Conservation (phyloP, 2,797 vertebrate genomes). For the Echiichthys vipera region DNA sequence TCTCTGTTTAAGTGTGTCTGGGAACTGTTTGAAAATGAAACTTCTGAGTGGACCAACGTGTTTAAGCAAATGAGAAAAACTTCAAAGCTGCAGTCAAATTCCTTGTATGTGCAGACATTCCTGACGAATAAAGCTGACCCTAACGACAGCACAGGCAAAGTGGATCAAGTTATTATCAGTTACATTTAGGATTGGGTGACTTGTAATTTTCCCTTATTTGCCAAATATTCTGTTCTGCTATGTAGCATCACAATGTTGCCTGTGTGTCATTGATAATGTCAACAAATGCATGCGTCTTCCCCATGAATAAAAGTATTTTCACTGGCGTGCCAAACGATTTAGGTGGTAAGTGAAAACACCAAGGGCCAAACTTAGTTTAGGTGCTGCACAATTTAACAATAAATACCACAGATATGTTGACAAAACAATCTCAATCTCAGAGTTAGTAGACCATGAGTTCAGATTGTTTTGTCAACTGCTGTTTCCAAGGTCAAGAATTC, state of each 20-base stretch:
- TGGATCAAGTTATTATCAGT: neutral
- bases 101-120: conserved; percentile 4
- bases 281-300: conserved; percentile 39
- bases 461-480: conserved; percentile 25
- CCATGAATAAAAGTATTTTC: conserved; percentile 18
- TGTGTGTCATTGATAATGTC: conserved; percentile 19
- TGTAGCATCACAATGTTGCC: conserved; percentile 26
- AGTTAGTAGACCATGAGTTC: neutral
- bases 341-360: neutral
- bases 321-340: neutral
- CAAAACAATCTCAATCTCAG: conserved; percentile 23
- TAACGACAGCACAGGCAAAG: neutral
- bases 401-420: conserved; percentile 18
- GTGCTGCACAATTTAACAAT: conserved; percentile 8
- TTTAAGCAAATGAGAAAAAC: too few relatives aligned
- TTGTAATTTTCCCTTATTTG: neutral
- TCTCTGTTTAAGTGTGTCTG: too few relatives aligned
- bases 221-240: neutral
- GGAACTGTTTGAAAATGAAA: too few relatives aligned
- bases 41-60: too few relatives aligned
- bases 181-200: neutral
- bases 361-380: neutral
- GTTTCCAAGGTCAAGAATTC: neutral
- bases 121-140: neutral
- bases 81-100: neutral